Conservation (phyloP, 2,888 invertebrate genomes). For the Megalurothrips usitatus region DNA sequence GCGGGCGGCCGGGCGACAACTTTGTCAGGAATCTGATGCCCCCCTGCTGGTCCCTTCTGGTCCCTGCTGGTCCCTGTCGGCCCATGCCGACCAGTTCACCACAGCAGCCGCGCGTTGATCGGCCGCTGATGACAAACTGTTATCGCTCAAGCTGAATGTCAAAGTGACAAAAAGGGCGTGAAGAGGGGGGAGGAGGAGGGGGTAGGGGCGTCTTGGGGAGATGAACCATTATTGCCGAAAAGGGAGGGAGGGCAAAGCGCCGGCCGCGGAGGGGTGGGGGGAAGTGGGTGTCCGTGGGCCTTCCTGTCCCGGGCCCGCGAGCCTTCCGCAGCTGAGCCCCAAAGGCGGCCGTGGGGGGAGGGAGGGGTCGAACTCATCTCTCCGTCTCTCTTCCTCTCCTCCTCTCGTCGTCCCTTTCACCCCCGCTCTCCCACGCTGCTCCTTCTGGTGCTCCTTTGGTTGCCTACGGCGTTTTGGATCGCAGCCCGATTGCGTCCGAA, state of each 20-base stretch:
- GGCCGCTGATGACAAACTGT: constrained; percentile 17
- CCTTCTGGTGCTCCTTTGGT: too few relatives aligned
- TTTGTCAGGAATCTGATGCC: not conserved
- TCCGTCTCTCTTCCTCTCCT: too few relatives aligned
- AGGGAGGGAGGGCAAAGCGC: not conserved
- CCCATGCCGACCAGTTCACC: not conserved
- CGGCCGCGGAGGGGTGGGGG: not conserved
- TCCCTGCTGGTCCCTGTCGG: not conserved
- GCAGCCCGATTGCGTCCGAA: too few relatives aligned
- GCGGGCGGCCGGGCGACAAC: not conserved
- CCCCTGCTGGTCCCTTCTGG: not conserved
- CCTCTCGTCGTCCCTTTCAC: too few relatives aligned
- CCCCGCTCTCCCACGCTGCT: too few relatives aligned
- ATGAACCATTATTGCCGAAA: not conserved
- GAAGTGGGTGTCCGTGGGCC: not conserved
- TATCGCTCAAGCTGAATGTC: constrained; percentile 26
- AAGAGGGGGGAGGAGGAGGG: not conserved
- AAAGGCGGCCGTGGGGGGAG: too few relatives aligned
- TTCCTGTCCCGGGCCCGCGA: too few relatives aligned
- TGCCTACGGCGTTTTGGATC: too few relatives aligned
- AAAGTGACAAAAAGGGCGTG: constrained; percentile 5
- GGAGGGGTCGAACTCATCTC: too few relatives aligned
- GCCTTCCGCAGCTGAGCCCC: too few relatives aligned
- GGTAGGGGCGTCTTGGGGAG: not conserved
- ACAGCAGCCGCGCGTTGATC: not conserved